These are phyloP conservation scores for Leiothrix lutea DNA, from an alignment of 2,113 vertebrate species.

Conservation along the genomic window DNA sequence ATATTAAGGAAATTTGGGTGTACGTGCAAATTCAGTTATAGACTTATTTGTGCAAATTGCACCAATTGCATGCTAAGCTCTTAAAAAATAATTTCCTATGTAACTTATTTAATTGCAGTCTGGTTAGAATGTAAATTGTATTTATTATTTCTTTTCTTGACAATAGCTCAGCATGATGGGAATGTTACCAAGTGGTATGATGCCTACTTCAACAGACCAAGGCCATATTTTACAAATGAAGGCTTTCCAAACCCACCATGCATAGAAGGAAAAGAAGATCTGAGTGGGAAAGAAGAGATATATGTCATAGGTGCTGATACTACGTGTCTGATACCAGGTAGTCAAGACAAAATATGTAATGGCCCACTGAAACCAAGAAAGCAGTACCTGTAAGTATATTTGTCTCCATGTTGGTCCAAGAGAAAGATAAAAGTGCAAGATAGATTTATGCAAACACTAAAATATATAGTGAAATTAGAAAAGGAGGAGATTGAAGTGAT, in stretches of 20 bases:
- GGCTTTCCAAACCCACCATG: conserved; percentile 90
- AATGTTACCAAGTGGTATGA: conserved; percentile 92
- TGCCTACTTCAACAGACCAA: conserved; percentile 84
- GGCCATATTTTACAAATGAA: conserved; percentile 88
- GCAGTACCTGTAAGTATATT: conserved; percentile 88
- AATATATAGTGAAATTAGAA: not conserved
- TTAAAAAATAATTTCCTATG: not conserved
- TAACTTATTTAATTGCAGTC: not conserved
- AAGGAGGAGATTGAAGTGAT: not conserved
- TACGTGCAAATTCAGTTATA: not conserved
- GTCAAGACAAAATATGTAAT: conserved; percentile 85
- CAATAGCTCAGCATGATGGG: conserved; percentile 83
- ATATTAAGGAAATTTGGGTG: not conserved
- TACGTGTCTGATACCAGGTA: conserved; percentile 78
- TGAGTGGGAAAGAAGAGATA: conserved; percentile 65
- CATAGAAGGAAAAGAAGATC: conserved; percentile 59
- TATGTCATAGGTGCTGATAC: conserved; percentile 88
- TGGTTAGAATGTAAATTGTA: not conserved
- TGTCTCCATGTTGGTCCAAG: not conserved
- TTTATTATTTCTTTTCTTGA: not conserved
- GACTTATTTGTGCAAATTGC: not conserved
- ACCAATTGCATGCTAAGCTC: not conserved
- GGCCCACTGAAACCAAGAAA: conserved; percentile 92
- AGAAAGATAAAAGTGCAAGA: not conserved
- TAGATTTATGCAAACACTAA: not conserved